Evolutionary conservation across 2,888 invertebrate genomes (phyloP).

Genomic region (Aleiodes alternator): DNA sequence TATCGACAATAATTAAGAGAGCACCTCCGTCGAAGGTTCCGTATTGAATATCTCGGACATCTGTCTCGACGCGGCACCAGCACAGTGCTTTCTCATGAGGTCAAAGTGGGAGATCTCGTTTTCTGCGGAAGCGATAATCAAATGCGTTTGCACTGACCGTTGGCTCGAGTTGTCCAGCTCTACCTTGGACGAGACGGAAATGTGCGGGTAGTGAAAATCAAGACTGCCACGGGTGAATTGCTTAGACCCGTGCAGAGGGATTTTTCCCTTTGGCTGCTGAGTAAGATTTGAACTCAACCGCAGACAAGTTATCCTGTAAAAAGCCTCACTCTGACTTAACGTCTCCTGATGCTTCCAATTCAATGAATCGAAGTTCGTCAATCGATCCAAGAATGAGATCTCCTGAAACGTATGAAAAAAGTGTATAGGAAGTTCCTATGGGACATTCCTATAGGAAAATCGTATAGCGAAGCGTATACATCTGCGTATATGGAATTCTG

Average conservation of each 20-base stretch:
- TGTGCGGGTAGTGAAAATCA: constrained; percentile 60
- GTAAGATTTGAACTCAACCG: too few species aligned
- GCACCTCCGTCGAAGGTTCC: constrained; percentile 51
- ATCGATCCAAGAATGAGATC: too few species aligned
- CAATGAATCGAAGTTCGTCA: too few species aligned
- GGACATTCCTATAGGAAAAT: too few species aligned
- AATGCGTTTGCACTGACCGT: constrained; percentile 61
- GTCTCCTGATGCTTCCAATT: too few species aligned
- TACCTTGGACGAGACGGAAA: constrained; percentile 62
- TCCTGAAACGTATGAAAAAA: too few species aligned
- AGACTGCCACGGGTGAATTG: constrained; percentile 53
- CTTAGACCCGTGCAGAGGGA: constrained; percentile 49
- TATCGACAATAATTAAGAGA: constrained; percentile 47
- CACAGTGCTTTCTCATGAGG: constrained; percentile 31
- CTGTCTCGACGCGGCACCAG: constrained; percentile 50
- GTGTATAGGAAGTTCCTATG: too few species aligned
- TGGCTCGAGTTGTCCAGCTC: constrained; percentile 57
- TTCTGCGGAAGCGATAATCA: constrained; percentile 62
- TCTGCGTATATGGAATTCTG: too few species aligned
- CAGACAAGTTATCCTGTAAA: too few species aligned
- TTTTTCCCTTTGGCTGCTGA: too few species aligned
- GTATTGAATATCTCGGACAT: constrained; percentile 52
- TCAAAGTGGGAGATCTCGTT: constrained; percentile 61
- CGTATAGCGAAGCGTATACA: too few species aligned
- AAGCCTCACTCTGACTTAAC: too few species aligned